phyloP scores from a whole-genome alignment of 2,888 invertebrate genomes.

The Odontocolon sp. region DNA sequence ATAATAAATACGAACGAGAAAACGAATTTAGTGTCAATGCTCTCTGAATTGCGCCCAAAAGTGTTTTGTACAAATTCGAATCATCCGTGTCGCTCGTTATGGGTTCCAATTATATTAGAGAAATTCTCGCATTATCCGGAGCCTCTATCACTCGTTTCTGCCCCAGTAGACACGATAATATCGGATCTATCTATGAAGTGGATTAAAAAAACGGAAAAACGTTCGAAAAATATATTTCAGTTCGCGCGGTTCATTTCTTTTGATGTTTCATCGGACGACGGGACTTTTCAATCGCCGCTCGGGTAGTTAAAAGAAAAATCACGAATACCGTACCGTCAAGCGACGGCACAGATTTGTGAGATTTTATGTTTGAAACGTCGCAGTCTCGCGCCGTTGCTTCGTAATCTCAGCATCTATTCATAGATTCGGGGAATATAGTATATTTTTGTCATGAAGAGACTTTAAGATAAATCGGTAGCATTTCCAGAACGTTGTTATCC shows the following conservation, averaged over 20 bases:
- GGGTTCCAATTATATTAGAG: too few species aligned
- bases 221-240: background rate
- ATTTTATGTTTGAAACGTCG: conserved; percentile 21
- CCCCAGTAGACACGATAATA: background rate
- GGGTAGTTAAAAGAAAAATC: conserved; percentile 4
- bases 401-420: conserved; percentile 15
- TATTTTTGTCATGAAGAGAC: background rate
- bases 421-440: background rate
- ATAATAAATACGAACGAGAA: too few species aligned
- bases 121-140: background rate
- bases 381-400: conserved; percentile 1
- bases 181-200: background rate
- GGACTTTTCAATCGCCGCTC: conserved; percentile 33
- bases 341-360: background rate
- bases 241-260: background rate
- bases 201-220: background rate
- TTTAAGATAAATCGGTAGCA: conserved; percentile 14
- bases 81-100: too few species aligned
- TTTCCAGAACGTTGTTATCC: conserved; percentile 27
- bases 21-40: too few species aligned
- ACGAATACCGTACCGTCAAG: background rate
- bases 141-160: background rate
- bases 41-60: too few species aligned
- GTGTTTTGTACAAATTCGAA: too few species aligned
- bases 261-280: conserved; percentile 24